Conservation (phyloP, 2,797 vertebrate genomes). For the Diplodus sargus region DNA sequence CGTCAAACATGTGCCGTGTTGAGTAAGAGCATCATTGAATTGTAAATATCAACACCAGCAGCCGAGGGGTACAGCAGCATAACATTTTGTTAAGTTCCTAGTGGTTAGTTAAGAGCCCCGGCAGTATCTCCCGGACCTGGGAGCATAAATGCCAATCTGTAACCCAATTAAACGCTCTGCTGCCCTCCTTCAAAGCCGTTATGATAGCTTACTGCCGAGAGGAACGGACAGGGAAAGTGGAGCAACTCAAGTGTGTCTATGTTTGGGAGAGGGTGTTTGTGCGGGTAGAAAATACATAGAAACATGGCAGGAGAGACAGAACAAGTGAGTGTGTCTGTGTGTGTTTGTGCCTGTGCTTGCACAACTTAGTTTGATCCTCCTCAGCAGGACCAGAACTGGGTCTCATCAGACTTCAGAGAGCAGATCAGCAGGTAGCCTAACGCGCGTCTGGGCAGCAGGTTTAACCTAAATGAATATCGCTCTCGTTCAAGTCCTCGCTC, state of each 20-base stretch:
- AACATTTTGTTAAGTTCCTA: conserved; percentile 62
- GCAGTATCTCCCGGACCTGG: conserved; percentile 74
- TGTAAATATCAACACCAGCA: conserved; percentile 42
- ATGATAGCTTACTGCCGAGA: conserved; percentile 81
- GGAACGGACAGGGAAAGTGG: conserved; percentile 80
- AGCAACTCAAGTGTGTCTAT: conserved; percentile 73
- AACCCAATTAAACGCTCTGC: conserved; percentile 83
- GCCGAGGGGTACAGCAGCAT: conserved; percentile 27
- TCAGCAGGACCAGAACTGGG: conserved; percentile 65
- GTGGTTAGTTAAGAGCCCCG: conserved; percentile 69
- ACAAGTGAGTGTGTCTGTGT: conserved; percentile 32
- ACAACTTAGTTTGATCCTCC: conserved; percentile 48
- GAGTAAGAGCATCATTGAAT: conserved; percentile 28
- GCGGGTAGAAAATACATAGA: conserved; percentile 51
- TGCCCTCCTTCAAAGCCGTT: conserved; percentile 83
- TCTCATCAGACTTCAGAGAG: conserved; percentile 59
- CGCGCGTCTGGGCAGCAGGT: conserved; percentile 35
- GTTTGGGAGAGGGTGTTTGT: conserved; percentile 69
- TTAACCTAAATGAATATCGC: conserved; percentile 60
- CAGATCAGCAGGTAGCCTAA: conserved; percentile 58
- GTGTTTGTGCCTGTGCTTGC: conserved; percentile 19
- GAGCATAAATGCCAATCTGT: conserved; percentile 79
- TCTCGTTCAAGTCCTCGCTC: conserved; percentile 15
- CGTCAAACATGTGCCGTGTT: conserved; percentile 28
- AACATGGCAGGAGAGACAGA: conserved; percentile 41